Evolutionary conservation across 2,797 vertebrate genomes (phyloP), one percentile per base, ranked within the genome.

Genomic region (Periparus ater): DNA sequence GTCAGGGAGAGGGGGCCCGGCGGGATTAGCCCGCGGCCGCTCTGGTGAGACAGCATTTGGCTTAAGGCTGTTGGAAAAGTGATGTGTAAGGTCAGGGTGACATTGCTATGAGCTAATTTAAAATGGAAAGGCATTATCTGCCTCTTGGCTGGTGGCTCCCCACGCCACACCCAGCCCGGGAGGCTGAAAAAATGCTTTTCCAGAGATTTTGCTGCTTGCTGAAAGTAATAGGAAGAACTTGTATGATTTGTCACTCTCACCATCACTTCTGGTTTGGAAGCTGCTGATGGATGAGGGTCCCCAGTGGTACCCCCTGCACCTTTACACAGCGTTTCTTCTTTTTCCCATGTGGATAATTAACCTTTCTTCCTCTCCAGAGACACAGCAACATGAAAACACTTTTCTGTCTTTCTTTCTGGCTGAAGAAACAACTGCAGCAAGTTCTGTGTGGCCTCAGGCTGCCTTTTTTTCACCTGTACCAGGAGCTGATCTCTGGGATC

Each of bases 11-110:
- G 63, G 66, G 34, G 42, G 62, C 73, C 19, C 0, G 10, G 57
- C 54, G 13, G 18, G 76, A 63, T 93, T 76, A 96, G 45, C 8
- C 81, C 7, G 2, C 1, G 3, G 42, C 55, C 22, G 42, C 61
- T 40, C 40, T 25, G 60, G 40, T 61, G 95, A 92, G 88, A 8
- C 7, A 6, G 65, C n/a, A 2, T 40, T 73, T 27, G 63, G 80
- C 84, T 94, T 92, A 94, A 86, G 88, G 93, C 88, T 47, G 14
- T 18, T 84, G 6, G 21, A 57, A 53, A 90, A 83, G 91, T 54
- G 82, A 27, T 76, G 54, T 63, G 44, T n/a, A 19, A 88, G 85
- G 91, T 93, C 93, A 7, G 85, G 47, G n/a, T 82, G 91, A 91
- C 83, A 58, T 90, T 91, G 94, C 90, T 60, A 0, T 9, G 47